Percentiles rank a stretch among this genome's conserved stretches.
These are phyloP conservation scores for Sylvilagus bachmani DNA, from an alignment of 2,113 vertebrate species.

Conservation along the genomic window DNA sequence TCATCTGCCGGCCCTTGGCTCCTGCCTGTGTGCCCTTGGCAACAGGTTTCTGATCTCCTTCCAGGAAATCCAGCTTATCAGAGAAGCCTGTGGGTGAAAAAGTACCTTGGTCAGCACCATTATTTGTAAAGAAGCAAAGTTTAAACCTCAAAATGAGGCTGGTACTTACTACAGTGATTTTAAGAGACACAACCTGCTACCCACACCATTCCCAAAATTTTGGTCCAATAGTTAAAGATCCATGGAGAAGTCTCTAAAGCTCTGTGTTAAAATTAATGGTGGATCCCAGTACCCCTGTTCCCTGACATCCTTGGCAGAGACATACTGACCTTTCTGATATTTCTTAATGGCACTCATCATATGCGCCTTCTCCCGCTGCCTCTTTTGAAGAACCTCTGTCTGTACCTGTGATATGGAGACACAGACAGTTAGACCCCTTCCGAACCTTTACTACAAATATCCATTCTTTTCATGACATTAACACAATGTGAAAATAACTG, in stretches of 20 bases:
- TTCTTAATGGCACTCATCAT: conserved; percentile 97
- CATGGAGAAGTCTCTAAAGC: background rate
- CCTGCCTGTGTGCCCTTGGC: conserved; percentile 81
- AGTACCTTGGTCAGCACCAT: background rate
- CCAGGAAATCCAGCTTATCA: conserved; percentile 98
- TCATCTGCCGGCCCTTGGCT: conserved; percentile 79
- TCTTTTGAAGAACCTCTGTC: conserved; percentile 96
- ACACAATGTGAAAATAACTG: background rate
- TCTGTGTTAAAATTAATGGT: background rate
- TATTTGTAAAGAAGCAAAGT: background rate
- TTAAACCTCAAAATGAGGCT: background rate
- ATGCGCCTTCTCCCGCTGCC: conserved; percentile 96
- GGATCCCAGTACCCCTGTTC: background rate
- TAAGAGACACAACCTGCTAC: background rate
- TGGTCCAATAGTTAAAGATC: background rate
- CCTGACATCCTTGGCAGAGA: background rate
- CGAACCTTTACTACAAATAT: background rate
- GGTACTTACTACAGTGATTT: background rate
- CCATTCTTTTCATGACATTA: background rate
- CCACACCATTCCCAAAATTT: background rate
- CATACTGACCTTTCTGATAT: conserved; percentile 95
- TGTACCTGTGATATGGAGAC: conserved; percentile 91
- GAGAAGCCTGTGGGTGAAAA: conserved; percentile 92
- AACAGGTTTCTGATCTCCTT: conserved; percentile 90
- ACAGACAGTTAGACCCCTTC: conserved; percentile 31